These are phyloP conservation scores for Girardinichthys multiradiatus DNA, from an alignment of 2,113 vertebrate species.

Conservation along the genomic window DNA sequence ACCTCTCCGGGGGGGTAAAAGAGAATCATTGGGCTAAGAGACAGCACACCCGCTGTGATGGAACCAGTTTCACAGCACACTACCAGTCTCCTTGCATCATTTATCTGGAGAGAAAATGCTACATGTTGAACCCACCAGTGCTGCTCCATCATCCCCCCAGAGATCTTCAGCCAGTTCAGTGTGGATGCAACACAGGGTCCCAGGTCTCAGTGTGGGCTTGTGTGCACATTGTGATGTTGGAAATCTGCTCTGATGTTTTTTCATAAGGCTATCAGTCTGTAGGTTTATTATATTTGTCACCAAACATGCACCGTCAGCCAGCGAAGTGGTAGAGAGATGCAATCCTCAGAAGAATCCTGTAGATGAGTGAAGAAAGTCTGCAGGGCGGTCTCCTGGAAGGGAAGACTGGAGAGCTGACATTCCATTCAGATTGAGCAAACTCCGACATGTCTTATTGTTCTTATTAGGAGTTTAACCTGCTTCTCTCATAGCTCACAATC, in stretches of 20 bases:
- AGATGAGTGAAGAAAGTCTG: too few relatives aligned
- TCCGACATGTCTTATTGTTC: too few relatives aligned
- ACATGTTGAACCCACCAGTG: conserved; percentile 19
- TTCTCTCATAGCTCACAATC: too few relatives aligned
- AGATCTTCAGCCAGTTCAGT: conserved; percentile 64
- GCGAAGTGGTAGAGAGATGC: not conserved
- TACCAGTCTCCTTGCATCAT: conserved; percentile 70
- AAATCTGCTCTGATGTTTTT: conserved; percentile 52
- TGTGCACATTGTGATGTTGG: conserved; percentile 34
- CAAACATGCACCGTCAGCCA: not conserved
- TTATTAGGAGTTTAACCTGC: too few relatives aligned
- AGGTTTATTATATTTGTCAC: conserved; percentile 4
- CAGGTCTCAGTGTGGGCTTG: conserved; percentile 33
- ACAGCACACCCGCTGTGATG: conserved; percentile 62
- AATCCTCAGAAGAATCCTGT: too few relatives aligned
- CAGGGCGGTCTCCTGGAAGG: too few relatives aligned
- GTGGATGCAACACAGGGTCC: conserved; percentile 56
- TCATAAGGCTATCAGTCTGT: conserved; percentile 62
- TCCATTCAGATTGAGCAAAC: too few relatives aligned
- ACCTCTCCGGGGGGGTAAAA: conserved; percentile 58
- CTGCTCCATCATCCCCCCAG: conserved; percentile 46
- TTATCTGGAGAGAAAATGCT: conserved; percentile 71
- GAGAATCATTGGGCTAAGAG: conserved; percentile 67
- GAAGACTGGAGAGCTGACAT: too few relatives aligned
- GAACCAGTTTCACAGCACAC: conserved; percentile 61